These are phyloP conservation scores for Drosophila antonietae DNA, from an alignment of 2,888 invertebrate genomes.

Conservation along the genomic window DNA sequence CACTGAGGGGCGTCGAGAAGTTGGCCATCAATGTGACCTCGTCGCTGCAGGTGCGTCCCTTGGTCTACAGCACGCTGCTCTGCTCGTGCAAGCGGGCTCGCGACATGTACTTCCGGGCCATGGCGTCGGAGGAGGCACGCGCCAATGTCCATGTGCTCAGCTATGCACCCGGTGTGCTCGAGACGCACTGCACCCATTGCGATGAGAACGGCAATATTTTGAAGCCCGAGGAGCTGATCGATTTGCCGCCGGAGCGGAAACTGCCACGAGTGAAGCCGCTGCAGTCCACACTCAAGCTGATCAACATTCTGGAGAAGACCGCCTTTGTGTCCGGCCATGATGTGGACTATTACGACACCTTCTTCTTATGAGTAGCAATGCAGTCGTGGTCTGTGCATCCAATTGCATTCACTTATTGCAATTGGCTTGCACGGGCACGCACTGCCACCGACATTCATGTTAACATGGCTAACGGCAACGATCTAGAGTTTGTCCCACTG, in stretches of 20 bases:
- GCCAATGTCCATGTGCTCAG: slow-evolving; percentile 73
- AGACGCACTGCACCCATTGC: slow-evolving; percentile 63
- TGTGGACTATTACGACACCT: slow-evolving; percentile 83
- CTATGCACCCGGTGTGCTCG: slow-evolving; percentile 78
- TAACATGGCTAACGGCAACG: slow-evolving; percentile 33
- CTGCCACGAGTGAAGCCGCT: slow-evolving; percentile 68
- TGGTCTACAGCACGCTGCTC: slow-evolving; percentile 71
- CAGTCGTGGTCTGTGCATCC: slow-evolving; percentile 54
- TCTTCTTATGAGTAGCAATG: slow-evolving; percentile 78
- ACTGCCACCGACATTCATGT: slow-evolving; percentile 40
- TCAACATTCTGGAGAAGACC: slow-evolving; percentile 80
- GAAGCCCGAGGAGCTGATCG: slow-evolving; percentile 59
- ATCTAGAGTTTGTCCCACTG: slow-evolving; percentile 31
- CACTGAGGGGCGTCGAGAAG: slow-evolving; percentile 59
- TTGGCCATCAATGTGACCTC: slow-evolving; percentile 80
- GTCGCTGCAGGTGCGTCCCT: slow-evolving; percentile 72
- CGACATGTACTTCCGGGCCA: slow-evolving; percentile 83
- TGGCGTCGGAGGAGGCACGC: slow-evolving; percentile 75
- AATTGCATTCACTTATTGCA: slow-evolving; percentile 17
- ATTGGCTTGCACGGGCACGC: slow-evolving; percentile 40
- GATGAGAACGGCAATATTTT: slow-evolving; percentile 79
- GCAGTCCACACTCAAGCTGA: slow-evolving; percentile 76
- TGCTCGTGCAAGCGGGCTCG: slow-evolving; percentile 82
- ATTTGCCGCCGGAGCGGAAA: slow-evolving; percentile 41
- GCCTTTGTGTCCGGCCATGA: slow-evolving; percentile 83